Evolutionary conservation across 2,888 invertebrate species (phyloP), one percentile per base, ranked within the genome.

Genomic region (Melanotus villosus): DNA sequence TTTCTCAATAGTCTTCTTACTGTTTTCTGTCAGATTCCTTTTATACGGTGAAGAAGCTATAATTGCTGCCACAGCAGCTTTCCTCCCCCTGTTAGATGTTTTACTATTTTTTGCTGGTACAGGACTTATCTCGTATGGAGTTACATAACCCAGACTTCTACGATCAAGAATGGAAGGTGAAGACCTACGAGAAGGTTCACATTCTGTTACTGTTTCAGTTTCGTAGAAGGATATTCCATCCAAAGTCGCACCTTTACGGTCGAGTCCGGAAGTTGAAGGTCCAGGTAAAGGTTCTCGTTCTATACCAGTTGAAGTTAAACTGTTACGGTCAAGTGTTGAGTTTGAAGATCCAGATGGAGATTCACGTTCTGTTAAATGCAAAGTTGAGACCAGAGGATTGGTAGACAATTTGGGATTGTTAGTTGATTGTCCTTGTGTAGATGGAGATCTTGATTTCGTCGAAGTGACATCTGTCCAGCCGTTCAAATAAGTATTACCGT

Each of bases 41-140:
- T 67, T 67, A 43, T 67, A 67, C 9, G 52, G 60, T 19, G 67
- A 60, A 10, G 47, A 45, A 54, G 60, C 54, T 41, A 67, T 57
- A 26, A 58, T 3, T n/a, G 32, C 23, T 14, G 58, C 9, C 9
- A 57, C 47, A 67, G 47, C 34, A 60, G 67, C 54, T 54, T 67
- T 67, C 26, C 56, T 43, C 14, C 60, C 54, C 38, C 41, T 60
- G 10, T 54, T 52, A 36, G 23, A 36, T 36, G 18, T 41, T 36
- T 66, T 66, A 12, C 19, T 16, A 5, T 6, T 19, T 16, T 43
- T 19, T 26, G 23, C 7, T 23, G 59, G 47, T 19, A 52, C 21
- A n/a, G 66, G 66, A 21, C 45, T 45, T 36, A 58, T 58, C 10
- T 65, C 56, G 57, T 65, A 65, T 21, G 58, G 57, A 43, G 47